phyloP scores from a whole-genome alignment of 1,140 invertebrate species.

The Cotesia glomerata region DNA sequence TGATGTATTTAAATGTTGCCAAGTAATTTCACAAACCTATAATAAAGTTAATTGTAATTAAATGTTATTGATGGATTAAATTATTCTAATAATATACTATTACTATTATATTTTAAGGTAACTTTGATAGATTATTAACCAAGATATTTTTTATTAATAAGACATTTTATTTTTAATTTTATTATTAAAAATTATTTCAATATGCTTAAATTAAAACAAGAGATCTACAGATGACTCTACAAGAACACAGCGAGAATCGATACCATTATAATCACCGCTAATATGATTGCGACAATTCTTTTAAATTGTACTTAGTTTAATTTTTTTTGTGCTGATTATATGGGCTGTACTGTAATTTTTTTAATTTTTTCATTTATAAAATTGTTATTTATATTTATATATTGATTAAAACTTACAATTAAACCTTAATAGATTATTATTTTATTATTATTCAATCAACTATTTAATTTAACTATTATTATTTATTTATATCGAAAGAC shows the following conservation, averaged over 20 bases:
- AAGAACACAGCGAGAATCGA: neutral
- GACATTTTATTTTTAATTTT: too few species aligned
- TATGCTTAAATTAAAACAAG: too few species aligned
- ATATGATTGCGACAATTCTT: neutral
- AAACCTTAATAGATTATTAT: neutral
- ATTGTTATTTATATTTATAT: neutral
- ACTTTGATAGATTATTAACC: too few species aligned
- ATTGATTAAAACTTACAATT: neutral
- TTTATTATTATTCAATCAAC: neutral
- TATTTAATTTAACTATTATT: neutral
- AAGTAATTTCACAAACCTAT: too few species aligned
- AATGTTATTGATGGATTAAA: too few species aligned
- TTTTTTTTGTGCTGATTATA: constrained; percentile 1
- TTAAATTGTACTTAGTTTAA: neutral
- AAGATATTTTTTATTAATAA: too few species aligned
- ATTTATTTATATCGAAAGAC: neutral
- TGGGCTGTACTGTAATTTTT: neutral
- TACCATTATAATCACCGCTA: neutral
- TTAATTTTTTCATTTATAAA: neutral
- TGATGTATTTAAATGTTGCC: too few species aligned
- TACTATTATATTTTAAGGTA: too few species aligned
- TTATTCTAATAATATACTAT: too few species aligned
- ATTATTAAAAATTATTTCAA: too few species aligned
- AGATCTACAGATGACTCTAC: neutral
- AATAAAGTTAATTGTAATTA: too few species aligned